Evolutionary conservation across 2,113 vertebrate genomes (phyloP).

Genomic region (Istiophorus platypterus): DNA sequence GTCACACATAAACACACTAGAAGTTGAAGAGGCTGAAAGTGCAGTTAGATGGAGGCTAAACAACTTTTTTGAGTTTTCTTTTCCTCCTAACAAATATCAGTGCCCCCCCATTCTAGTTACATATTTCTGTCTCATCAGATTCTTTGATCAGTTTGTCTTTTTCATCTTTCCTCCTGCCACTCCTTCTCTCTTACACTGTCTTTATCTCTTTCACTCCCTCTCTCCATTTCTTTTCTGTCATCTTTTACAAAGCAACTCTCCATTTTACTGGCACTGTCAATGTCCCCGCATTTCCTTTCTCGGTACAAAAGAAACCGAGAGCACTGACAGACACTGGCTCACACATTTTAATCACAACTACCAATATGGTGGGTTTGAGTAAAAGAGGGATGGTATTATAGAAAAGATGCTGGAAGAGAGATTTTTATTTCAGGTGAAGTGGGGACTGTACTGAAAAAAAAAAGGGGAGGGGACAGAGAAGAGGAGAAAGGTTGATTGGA

Average conservation of each 20-base stretch:
- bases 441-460: background rate
- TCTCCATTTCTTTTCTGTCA: constrained; percentile 11
- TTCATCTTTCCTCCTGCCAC: constrained; percentile 47
- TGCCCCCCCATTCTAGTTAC: constrained; percentile 16
- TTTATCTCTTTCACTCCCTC: background rate
- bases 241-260: constrained; percentile 35
- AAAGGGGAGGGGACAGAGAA: background rate
- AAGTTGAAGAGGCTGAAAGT: constrained; percentile 25
- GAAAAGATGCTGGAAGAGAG: background rate
- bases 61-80: background rate
- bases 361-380: background rate
- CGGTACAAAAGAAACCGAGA: background rate
- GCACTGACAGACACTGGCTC: background rate
- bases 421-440: constrained; percentile 5
- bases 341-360: constrained; percentile 15
- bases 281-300: constrained; percentile 3
- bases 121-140: constrained; percentile 41
- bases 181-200: constrained; percentile 11
- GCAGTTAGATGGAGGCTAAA: constrained; percentile 24
- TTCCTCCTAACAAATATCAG: background rate
- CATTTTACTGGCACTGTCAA: background rate
- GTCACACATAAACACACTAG: background rate
- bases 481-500: constrained; percentile 13
- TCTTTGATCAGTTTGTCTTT: constrained; percentile 64
- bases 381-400: background rate